phyloP scores from a whole-genome alignment of 2,888 invertebrate species.

The Lasioglossum zephyrum region DNA sequence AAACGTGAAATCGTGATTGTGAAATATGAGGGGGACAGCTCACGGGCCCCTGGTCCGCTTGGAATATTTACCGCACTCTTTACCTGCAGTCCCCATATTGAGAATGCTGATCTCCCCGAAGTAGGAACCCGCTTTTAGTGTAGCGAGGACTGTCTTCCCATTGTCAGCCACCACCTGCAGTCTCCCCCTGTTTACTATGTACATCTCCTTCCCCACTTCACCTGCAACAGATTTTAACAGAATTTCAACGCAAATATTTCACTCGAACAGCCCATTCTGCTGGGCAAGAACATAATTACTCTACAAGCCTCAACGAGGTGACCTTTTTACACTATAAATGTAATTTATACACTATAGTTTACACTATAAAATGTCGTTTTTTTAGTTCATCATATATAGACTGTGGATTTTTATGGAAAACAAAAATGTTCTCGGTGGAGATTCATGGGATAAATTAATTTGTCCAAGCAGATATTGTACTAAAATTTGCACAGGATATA shows the following conservation, averaged over 20 bases:
- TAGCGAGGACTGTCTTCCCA: slow-evolving; percentile 97
- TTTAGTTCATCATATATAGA: too few species aligned
- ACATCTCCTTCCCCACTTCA: slow-evolving; percentile 99
- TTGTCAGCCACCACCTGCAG: slow-evolving; percentile 98
- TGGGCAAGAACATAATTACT: background rate
- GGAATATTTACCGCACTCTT: slow-evolving; percentile 97
- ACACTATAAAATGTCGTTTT: too few species aligned
- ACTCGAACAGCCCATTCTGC: background rate
- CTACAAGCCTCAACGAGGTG: background rate
- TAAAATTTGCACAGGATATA: too few species aligned
- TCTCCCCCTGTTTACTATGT: slow-evolving; percentile 98
- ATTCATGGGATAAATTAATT: too few species aligned
- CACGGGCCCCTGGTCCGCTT: slow-evolving; percentile 83
- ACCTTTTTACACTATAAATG: too few species aligned
- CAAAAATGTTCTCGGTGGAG: too few species aligned
- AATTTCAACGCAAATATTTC: background rate
- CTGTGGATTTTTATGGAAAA: too few species aligned
- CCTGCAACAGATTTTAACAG: slow-evolving; percentile 86
- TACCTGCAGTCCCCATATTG: slow-evolving; percentile 99
- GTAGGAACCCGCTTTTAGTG: slow-evolving; percentile 99
- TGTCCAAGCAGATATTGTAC: too few species aligned
- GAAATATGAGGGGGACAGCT: slow-evolving; percentile 78
- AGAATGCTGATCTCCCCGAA: slow-evolving; percentile 99
- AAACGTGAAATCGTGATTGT: slow-evolving; percentile 80
- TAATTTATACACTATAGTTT: too few species aligned